phyloP scores from a whole-genome alignment of 2,888 invertebrate species.

The Onchidella celtica region DNA sequence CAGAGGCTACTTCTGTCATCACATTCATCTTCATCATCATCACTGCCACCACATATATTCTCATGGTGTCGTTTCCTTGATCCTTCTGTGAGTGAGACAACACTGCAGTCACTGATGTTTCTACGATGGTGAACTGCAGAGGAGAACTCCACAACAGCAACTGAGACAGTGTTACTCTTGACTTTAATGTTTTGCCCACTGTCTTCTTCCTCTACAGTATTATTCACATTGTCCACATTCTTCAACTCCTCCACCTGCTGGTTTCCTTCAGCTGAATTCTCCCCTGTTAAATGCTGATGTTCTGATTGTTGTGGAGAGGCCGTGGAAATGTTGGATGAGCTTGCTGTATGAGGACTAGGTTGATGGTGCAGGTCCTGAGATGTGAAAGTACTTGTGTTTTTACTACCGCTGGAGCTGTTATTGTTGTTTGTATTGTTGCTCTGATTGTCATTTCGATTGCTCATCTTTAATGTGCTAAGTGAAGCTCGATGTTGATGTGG shows the following conservation, averaged over 20 bases:
- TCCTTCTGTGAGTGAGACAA: constrained; percentile 33
- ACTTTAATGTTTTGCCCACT: background rate
- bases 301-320: background rate
- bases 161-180: background rate
- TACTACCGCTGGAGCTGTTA: background rate
- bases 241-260: background rate
- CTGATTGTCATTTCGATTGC: background rate
- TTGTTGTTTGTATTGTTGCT: background rate
- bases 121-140: constrained; percentile 25
- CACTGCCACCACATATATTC: constrained; percentile 34
- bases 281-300: background rate
- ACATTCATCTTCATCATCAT: constrained; percentile 32
- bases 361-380: background rate
- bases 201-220: background rate
- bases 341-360: background rate
- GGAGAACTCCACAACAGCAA: constrained; percentile 13
- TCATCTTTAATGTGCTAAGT: too few relatives aligned
- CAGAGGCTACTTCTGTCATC: constrained; percentile 1
- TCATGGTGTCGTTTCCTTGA: constrained; percentile 48
- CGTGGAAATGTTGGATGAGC: background rate
- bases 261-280: background rate
- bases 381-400: background rate
- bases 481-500: background rate
- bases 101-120: constrained; percentile 36
- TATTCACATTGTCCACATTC: too few relatives aligned